Base-by-base conservation (phyloP, 2,888 invertebrate species). In the Cybosia mesomella region DNA sequence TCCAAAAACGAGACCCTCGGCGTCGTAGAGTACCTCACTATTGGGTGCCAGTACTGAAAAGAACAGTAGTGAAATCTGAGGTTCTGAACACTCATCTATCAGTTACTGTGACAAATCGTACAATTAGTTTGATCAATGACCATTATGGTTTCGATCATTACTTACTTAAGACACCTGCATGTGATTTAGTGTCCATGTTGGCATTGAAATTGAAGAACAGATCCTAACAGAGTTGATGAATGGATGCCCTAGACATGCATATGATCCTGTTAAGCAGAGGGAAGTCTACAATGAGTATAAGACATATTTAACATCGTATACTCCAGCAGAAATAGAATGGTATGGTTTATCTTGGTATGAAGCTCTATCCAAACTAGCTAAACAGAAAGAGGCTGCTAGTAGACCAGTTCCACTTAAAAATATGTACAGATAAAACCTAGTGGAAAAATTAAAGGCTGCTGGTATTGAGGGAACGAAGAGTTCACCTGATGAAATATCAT, bases 101-200 rank as follows among this genome's bases (percentile, higher is more conserved):
- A 2, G 96, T 98, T 0, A 96, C 97, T 8, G 97, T 99, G 0
- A 99, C 99, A 10, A 96, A 97, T 68, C 95, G 99, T 79, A 97
- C 99, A 0, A 95, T 99, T 66, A 95, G 96, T 79, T 95, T 98
- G 75, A 98, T 99, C 76, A 97, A 99, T 92, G 96, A 98, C 76
- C 96, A 97, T 85, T 97, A 97, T 93, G 99, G 99, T 11, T 98
- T 99, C 84, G 99, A 99, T 93, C 97, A 97, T 89, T 99, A 99
- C 92, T 95, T 99, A 83, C 95, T 99, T 28, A 97, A 98, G 97
- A 98, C 98, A 15, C 97, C 97, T 72, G 98, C 99, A 15, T 98
- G 98, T 89, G 99, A 99, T 92, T 94, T 99, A 67, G 96, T 96
- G 80, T 99, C 99, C 0, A 92, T 96, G 84, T 91, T 99, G 77